Conservation (phyloP, 2,888 invertebrate species). For the Spatulosminthurus flaviceps region DNA sequence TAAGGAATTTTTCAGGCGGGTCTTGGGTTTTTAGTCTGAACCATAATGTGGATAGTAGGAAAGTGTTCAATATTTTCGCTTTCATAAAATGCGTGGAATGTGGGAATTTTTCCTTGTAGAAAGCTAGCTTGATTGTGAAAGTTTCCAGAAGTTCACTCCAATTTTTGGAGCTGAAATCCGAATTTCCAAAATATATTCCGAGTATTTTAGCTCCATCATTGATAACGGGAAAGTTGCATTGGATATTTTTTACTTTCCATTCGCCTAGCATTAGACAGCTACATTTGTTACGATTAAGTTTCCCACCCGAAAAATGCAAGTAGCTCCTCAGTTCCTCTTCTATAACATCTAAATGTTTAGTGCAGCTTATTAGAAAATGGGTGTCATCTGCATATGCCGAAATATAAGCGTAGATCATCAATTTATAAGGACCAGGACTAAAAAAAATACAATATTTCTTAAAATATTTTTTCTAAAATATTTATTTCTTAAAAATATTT, state of each 20-base stretch:
- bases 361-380: background rate
- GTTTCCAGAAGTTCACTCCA: background rate
- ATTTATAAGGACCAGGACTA: no score
- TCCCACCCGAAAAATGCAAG: background rate
- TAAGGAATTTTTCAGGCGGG: no score
- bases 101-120: background rate
- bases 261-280: background rate
- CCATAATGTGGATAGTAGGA: background rate
- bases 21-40: background rate
- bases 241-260: background rate
- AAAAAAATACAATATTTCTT: no score
- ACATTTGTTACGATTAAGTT: background rate
- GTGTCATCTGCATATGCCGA: conserved; percentile 5
- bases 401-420: no score
- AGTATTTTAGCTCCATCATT: background rate
- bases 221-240: background rate
- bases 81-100: background rate
- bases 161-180: background rate
- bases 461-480: no score
- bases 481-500: no score
- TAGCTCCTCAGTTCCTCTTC: background rate
- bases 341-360: background rate
- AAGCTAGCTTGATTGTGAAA: background rate
- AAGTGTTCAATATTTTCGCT: conserved; percentile 4
- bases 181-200: background rate